These are phyloP conservation scores for Ochotona princeps DNA, from an alignment of 2,113 vertebrate genomes.

Conservation along the genomic window DNA sequence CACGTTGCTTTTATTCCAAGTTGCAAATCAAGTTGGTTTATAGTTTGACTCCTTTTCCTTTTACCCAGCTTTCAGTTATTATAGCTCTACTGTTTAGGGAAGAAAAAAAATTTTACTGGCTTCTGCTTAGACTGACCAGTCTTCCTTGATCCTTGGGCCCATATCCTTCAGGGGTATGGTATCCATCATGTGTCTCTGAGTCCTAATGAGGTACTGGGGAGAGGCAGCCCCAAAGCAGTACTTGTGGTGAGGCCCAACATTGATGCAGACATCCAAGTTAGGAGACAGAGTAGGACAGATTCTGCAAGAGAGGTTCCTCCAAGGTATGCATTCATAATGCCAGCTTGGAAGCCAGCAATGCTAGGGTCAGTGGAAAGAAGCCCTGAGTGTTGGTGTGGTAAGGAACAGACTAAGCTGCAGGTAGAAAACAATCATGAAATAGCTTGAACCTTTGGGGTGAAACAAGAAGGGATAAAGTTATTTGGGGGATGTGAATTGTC, in stretches of 20 bases:
- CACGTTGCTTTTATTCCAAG: slow-evolving; percentile 68
- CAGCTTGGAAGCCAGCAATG: background rate
- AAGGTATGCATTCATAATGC: background rate
- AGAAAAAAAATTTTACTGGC: slow-evolving; percentile 14
- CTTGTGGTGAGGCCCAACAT: background rate
- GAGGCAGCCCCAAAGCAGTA: background rate
- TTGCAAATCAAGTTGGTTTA: slow-evolving; percentile 70
- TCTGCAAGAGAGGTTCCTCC: background rate
- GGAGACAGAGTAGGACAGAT: background rate
- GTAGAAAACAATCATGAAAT: background rate
- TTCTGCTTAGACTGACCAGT: slow-evolving; percentile 15
- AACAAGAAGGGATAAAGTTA: background rate
- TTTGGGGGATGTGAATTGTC: slow-evolving; percentile 13
- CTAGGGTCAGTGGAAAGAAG: background rate
- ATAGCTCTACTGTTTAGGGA: slow-evolving; percentile 7
- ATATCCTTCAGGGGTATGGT: background rate
- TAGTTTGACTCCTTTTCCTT: slow-evolving; percentile 66
- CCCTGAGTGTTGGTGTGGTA: background rate
- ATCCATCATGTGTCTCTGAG: background rate
- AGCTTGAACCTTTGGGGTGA: background rate
- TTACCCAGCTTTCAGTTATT: slow-evolving; percentile 61
- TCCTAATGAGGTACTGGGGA: background rate
- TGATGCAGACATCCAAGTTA: background rate
- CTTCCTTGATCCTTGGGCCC: background rate
- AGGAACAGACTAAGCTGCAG: background rate